A percentile compares a stretch with the other conserved stretches of the same genome.
These are phyloP conservation scores for Epinephelus fuscoguttatus DNA, from an alignment of 2,113 vertebrate genomes.

Conservation along the genomic window DNA sequence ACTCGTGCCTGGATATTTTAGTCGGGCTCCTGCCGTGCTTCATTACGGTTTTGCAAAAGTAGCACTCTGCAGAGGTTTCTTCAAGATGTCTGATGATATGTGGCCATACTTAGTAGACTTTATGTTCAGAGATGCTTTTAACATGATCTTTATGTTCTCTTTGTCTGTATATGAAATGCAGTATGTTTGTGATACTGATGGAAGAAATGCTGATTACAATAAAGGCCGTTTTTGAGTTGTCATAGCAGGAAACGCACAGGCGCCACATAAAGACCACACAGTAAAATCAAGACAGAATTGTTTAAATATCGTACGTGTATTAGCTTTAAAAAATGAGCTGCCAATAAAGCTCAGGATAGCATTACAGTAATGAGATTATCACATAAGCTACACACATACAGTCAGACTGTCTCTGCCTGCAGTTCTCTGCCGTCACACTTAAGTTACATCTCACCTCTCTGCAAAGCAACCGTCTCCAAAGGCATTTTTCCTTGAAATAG, in stretches of 20 bases:
- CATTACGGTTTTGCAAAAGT: slow-evolving; percentile 11
- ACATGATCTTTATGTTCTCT: background rate
- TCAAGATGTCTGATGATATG: slow-evolving; percentile 10
- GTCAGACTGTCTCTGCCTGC: background rate
- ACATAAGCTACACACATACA: slow-evolving; percentile 10
- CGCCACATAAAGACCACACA: background rate
- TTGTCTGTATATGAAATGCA: background rate
- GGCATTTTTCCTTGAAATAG: slow-evolving; percentile 32
- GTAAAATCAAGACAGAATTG: background rate
- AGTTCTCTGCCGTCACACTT: background rate
- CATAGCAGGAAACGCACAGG: background rate
- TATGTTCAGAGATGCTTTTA: background rate
- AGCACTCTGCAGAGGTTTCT: slow-evolving; percentile 7
- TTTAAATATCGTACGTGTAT: background rate
- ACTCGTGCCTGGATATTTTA: slow-evolving; percentile 30
- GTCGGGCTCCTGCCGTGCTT: background rate
- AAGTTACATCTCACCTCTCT: slow-evolving; percentile 36
- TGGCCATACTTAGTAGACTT: background rate
- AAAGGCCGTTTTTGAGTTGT: background rate
- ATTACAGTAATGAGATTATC: slow-evolving; percentile 37
- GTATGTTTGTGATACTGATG: background rate
- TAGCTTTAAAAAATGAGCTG: background rate
- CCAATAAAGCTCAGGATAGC: slow-evolving; percentile 20
- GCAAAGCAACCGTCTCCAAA: slow-evolving; percentile 26
- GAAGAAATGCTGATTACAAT: background rate